A percentile compares a stretch with the other conserved stretches of the same genome.
phyloP scores from a whole-genome alignment of 2,797 vertebrate species.

The Tinamus major region DNA sequence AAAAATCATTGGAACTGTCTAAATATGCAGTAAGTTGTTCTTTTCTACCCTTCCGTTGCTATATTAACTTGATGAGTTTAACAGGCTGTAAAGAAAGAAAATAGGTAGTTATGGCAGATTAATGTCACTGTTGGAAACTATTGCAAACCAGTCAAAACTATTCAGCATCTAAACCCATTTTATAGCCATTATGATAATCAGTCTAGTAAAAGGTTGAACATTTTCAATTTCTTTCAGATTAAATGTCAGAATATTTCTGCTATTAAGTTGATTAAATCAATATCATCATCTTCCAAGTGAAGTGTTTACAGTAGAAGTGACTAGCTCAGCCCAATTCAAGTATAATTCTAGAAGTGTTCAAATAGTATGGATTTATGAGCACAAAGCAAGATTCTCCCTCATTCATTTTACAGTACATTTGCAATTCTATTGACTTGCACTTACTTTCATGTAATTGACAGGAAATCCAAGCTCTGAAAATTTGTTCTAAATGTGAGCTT shows the following conservation, averaged over 20 bases:
- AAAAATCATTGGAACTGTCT: background rate
- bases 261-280: slow-evolving; percentile 55
- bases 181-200: slow-evolving; percentile 3
- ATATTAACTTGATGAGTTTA: background rate
- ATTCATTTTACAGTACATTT: background rate
- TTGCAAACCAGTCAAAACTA: slow-evolving; percentile 22
- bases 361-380: background rate
- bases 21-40: background rate
- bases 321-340: background rate
- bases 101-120: slow-evolving; percentile 54
- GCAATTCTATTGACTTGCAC: background rate
- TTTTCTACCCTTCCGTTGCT: background rate
- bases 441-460: background rate
- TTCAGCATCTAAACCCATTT: slow-evolving; percentile 33
- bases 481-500: background rate
- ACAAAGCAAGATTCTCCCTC: background rate
- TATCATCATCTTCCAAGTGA: background rate
- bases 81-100: slow-evolving; percentile 13
- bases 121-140: slow-evolving; percentile 43
- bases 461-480: background rate
- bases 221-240: slow-evolving; percentile 34
- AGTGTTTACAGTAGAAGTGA: background rate
- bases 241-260: slow-evolving; percentile 26
- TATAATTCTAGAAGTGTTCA: background rate
- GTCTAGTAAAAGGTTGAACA: background rate